Base-by-base conservation (phyloP, 2,113 vertebrate genomes). In the Pterocles gutturalis region DNA sequence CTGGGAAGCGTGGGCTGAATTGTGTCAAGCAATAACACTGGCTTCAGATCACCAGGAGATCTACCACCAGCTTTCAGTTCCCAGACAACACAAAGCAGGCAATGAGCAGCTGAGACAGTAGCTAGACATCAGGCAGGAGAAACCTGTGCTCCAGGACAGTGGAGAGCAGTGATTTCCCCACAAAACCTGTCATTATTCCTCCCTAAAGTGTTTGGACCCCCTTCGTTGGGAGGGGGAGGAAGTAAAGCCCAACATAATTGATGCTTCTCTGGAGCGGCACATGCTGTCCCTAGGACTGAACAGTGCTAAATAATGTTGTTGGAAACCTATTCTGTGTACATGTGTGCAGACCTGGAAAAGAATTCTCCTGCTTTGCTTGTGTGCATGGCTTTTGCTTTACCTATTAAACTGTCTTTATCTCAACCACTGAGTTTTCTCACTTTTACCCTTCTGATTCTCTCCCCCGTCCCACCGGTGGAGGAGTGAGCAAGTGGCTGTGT, bases 321-420 rank as follows among this genome's bases (percentile, higher is more conserved):
- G 62, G 29, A 83, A 86, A n/a, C 25, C 19, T 17, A 0, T 29
- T 54, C 58, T 31, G 15, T 55, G 28, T 31, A 28, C 24, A n/a
- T 54, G 48, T 34, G 70, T 81, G 58, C 51, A 93, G 76, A 72
- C 90, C 91, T 92, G 62, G 55, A 96, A 96, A 94, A 90, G 86
- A 75, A 45, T 41, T 41, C 41, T 41, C 41, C 41, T 41, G 41
- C 41, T 41, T 41, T 41, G 41, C 41, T 41, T 41, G 41, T 41
- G 41, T 41, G 41, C 11, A 11, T 41, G 41, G 41, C 41, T 41
- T 41, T 41, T 41, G 41, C 41, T 41, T 13, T 41, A 41, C 13
- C 41, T 41, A 41, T 13, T 41, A 41, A 41, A 41, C 41, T 41
- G 41, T 41, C 41, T 41, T 41, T 41, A 41, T 41, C 13, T 41